Conservation (phyloP, 2,888 invertebrate species). For the Agrotis ipsilon region DNA sequence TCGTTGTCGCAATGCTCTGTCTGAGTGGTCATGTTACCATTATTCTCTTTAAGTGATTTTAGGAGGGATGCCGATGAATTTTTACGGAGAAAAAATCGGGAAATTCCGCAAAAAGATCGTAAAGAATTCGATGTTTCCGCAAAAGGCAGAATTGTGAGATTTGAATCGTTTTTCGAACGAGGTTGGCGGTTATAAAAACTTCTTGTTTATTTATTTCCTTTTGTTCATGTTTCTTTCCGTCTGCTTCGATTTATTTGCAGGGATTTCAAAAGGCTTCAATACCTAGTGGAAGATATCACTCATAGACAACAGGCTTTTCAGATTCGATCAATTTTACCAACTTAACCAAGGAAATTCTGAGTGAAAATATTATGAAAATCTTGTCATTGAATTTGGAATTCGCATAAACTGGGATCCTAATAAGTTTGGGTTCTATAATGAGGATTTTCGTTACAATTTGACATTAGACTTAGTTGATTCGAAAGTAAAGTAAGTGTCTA, state of each 20-base stretch:
- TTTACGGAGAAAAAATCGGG: slow-evolving; percentile 11
- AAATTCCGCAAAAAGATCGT: slow-evolving; percentile 27
- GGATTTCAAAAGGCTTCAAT: neutral
- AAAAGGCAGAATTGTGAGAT: slow-evolving; percentile 20
- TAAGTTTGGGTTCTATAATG: neutral
- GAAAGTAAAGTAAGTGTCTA: too few species aligned
- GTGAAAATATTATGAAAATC: too few species aligned
- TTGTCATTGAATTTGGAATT: neutral
- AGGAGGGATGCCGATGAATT: slow-evolving; percentile 10
- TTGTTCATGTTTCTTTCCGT: neutral
- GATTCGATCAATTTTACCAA: neutral
- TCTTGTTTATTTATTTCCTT: slow-evolving; percentile 5
- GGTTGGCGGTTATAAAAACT: neutral
- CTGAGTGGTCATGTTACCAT: slow-evolving; percentile 62
- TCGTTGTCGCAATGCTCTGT: slow-evolving; percentile 60
- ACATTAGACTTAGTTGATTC: too few species aligned
- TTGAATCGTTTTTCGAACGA: slow-evolving; percentile 11
- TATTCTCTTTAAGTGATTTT: slow-evolving; percentile 51
- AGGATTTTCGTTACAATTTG: neutral
- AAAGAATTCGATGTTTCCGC: slow-evolving; percentile 7
- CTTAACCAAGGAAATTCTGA: neutral
- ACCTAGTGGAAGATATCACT: neutral
- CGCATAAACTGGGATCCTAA: neutral
- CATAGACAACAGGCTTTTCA: neutral
- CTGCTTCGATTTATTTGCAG: neutral